These are phyloP conservation scores for Crax fasciolata DNA, from an alignment of 2,797 vertebrate species.

Conservation along the genomic window DNA sequence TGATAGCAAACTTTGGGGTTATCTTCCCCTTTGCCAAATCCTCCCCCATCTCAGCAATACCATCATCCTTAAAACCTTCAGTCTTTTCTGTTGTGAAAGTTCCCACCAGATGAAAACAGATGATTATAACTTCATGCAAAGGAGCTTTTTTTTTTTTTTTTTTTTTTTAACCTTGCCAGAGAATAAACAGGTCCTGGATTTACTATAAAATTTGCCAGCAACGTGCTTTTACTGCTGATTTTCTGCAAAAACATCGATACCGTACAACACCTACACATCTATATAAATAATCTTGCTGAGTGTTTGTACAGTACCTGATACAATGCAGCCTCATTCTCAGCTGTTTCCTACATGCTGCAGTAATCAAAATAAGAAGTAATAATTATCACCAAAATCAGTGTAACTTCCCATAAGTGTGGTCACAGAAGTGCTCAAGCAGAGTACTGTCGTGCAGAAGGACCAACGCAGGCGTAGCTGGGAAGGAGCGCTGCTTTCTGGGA, in stretches of 20 bases:
- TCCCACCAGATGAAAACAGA: neutral
- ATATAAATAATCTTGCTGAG: neutral
- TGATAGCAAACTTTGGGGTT: neutral
- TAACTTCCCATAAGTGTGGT: neutral
- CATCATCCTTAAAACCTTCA: neutral
- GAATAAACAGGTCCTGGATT: neutral
- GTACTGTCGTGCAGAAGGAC: neutral
- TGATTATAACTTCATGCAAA: neutral
- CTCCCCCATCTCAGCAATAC: neutral
- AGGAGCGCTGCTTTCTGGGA: too few species aligned
- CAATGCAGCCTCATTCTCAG: neutral
- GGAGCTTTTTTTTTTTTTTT: neutral
- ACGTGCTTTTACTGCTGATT: neutral
- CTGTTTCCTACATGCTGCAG: neutral
- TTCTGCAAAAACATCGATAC: neutral
- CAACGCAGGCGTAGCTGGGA: fast-evolving
- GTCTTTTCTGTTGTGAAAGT: neutral
- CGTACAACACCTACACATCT: neutral
- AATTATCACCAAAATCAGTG: neutral
- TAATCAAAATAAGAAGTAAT: neutral
- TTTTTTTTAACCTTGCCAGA: neutral
- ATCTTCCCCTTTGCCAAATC: neutral
- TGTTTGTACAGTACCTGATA: neutral
- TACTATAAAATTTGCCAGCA: neutral
- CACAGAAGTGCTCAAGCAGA: neutral